These are phyloP conservation scores for Cochlearius cochlearius DNA, from an alignment of 2,113 vertebrate species.

Conservation along the genomic window DNA sequence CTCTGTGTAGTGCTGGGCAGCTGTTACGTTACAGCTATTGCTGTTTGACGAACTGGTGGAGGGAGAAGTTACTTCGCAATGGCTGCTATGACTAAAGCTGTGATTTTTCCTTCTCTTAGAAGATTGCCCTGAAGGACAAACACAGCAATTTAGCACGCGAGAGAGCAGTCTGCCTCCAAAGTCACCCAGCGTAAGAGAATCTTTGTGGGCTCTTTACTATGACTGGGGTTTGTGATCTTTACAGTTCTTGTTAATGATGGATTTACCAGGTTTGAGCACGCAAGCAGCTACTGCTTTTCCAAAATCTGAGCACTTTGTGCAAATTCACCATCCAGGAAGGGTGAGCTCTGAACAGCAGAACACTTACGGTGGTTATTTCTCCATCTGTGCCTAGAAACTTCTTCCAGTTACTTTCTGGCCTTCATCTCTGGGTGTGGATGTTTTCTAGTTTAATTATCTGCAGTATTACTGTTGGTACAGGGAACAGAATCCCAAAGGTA, in stretches of 20 bases:
- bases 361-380: neutral
- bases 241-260: neutral
- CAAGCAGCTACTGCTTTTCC: neutral
- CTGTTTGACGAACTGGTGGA: neutral
- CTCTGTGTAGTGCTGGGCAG: neutral
- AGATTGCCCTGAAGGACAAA: neutral
- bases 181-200: conserved; percentile 53
- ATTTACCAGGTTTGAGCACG: neutral
- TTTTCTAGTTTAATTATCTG: neutral
- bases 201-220: neutral
- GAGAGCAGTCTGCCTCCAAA: conserved; percentile 1
- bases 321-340: neutral
- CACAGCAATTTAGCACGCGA: neutral
- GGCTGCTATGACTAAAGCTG: neutral
- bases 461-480: neutral
- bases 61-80: neutral
- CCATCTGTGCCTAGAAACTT: neutral
- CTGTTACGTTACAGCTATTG: neutral
- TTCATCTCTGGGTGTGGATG: neutral
- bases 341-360: neutral
- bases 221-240: neutral
- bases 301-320: neutral
- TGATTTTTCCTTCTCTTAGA: neutral
- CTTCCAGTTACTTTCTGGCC: neutral
- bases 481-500: neutral